A percentile compares a stretch with the other conserved stretches of the same genome.
Conservation (phyloP, 1,140 invertebrate species). For the Bursaphelenchus mucronatus region DNA sequence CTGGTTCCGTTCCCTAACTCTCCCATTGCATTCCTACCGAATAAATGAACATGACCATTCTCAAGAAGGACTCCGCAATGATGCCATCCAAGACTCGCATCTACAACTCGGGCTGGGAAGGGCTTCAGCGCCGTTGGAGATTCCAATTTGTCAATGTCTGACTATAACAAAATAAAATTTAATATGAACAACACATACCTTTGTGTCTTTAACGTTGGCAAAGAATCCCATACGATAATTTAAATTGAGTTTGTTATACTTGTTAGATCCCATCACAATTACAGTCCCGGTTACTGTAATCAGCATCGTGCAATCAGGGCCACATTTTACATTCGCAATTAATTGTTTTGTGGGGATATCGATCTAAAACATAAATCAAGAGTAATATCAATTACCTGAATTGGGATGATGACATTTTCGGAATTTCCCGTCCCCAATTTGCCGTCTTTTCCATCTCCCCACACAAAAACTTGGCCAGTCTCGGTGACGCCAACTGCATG, state of each 20-base stretch:
- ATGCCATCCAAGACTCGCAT: constrained; percentile 45
- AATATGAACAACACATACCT: constrained; percentile 19
- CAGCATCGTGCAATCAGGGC: constrained; percentile 66
- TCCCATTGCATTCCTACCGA: constrained; percentile 68
- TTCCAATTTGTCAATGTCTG: constrained; percentile 64
- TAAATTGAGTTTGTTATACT: constrained; percentile 71
- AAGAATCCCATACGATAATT: constrained; percentile 65
- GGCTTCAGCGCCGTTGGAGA: constrained; percentile 62
- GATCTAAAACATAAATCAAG: constrained; percentile 28
- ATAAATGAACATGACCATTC: constrained; percentile 69
- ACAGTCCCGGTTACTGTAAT: constrained; percentile 67
- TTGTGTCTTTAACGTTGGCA: constrained; percentile 45
- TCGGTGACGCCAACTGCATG: constrained; percentile 69
- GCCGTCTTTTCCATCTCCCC: constrained; percentile 70
- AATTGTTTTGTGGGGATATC: constrained; percentile 43
- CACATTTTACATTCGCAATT: constrained; percentile 22
- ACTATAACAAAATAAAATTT: constrained; percentile 47
- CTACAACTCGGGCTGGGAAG: constrained; percentile 59
- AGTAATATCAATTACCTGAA: constrained; percentile 23
- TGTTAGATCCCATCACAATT: constrained; percentile 68
- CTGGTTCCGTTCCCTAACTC: constrained; percentile 66
- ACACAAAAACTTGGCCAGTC: constrained; percentile 69
- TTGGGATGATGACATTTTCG: constrained; percentile 63
- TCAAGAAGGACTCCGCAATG: constrained; percentile 67
- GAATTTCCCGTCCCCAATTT: constrained; percentile 69